A percentile compares a stretch with the other conserved stretches of the same genome.
Conservation (phyloP, 92 coral and sea anemone species). For the Phymanthus crucifer region DNA sequence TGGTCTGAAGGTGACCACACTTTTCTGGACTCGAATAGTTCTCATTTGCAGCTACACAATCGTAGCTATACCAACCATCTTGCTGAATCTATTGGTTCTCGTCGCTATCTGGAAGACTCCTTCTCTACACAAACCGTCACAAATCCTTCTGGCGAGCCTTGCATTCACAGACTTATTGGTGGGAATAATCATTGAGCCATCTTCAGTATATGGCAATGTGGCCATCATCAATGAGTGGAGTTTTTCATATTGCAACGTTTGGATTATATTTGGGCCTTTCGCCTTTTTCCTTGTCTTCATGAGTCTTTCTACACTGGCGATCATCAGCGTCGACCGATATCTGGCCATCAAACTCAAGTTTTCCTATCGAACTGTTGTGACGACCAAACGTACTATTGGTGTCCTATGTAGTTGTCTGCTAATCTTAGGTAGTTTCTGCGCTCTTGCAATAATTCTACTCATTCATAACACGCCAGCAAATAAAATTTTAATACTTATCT, state of each 20-base stretch:
- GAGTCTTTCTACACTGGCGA: neutral
- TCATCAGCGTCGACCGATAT: slow-evolving; percentile 19
- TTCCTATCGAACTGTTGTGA: neutral
- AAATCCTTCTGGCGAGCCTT: slow-evolving; percentile 4
- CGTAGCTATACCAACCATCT: neutral
- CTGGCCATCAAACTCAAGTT: slow-evolving; percentile 13
- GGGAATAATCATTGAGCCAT: neutral
- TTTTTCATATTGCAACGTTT: neutral
- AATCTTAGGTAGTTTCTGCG: neutral
- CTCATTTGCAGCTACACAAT: neutral
- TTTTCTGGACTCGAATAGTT: neutral
- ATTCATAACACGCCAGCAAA: neutral
- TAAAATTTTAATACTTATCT: neutral
- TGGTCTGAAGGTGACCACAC: neutral
- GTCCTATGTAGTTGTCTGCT: neutral
- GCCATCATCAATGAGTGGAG: neutral
- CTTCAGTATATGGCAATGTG: neutral
- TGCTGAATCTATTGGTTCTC: slow-evolving; percentile 2
- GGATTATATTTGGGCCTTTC: neutral
- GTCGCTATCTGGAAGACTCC: slow-evolving; percentile 15
- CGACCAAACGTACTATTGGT: neutral
- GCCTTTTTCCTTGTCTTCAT: neutral
- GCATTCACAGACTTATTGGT: slow-evolving; percentile 7
- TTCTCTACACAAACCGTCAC: slow-evolving; percentile 19
- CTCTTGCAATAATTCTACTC: neutral